Percentiles rank a stretch among this genome's conserved stretches.
Conservation (phyloP, 2,888 invertebrate species). For the Ashinkailepas kermadecensis region DNA sequence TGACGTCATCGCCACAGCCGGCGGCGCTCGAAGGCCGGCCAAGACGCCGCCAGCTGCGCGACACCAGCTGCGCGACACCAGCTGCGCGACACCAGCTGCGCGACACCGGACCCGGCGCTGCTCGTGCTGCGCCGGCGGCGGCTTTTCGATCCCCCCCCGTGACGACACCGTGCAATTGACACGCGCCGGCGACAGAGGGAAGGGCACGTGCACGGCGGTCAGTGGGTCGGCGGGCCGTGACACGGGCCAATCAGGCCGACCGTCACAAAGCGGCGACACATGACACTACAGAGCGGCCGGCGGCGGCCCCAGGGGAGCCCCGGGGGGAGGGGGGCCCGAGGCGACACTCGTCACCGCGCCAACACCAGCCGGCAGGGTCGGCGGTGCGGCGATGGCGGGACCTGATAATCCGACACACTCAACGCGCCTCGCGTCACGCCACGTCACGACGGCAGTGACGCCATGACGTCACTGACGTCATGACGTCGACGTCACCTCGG, state of each 20-base stretch:
- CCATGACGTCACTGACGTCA: too few relatives aligned
- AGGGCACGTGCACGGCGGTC: constrained; percentile 26
- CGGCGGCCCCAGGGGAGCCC: background rate
- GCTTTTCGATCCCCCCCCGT: too few relatives aligned
- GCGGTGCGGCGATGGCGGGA: background rate
- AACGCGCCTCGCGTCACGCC: background rate
- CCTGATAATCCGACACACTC: background rate
- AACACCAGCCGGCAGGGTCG: background rate
- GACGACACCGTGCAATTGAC: background rate
- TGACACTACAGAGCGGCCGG: constrained; percentile 17
- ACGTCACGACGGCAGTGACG: too few relatives aligned
- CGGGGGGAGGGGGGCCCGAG: background rate
- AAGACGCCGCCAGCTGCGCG: background rate
- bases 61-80: too few relatives aligned
- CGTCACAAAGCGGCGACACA: constrained; percentile 31
- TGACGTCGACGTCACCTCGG: too few relatives aligned
- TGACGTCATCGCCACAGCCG: too few relatives aligned
- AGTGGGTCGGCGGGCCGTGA: constrained; percentile 10
- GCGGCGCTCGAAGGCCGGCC: too few relatives aligned
- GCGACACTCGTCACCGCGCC: too few relatives aligned
- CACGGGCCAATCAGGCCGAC: constrained; percentile 27
- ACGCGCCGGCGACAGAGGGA: constrained; percentile 25
- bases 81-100: background rate
- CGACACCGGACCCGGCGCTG: background rate
- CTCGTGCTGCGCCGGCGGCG: constrained; percentile 27